Conservation (phyloP, 2,113 vertebrate species). For the Tragulus kanchil region DNA sequence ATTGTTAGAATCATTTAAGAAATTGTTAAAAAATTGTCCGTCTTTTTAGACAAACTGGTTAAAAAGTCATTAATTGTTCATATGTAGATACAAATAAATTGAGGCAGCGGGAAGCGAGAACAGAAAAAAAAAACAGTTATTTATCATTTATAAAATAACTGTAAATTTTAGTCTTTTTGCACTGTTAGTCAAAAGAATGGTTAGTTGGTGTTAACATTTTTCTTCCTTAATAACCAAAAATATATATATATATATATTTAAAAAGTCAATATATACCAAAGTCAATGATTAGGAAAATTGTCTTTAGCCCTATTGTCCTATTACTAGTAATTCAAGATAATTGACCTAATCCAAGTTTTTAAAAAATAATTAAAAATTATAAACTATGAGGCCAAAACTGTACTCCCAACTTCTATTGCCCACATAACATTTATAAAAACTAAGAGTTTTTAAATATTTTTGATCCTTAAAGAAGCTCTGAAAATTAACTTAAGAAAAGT, state of each 20-base stretch:
- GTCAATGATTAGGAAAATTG: background rate
- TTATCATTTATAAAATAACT: constrained; percentile 15
- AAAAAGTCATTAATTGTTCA: background rate
- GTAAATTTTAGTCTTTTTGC: background rate
- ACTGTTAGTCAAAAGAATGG: background rate
- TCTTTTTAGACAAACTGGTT: background rate
- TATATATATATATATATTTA: background rate
- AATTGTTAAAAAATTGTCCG: background rate
- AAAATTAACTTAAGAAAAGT: background rate
- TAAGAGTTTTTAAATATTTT: background rate
- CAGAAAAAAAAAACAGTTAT: background rate
- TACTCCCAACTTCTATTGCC: background rate
- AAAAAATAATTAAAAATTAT: constrained; percentile 1
- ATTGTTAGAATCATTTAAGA: background rate
- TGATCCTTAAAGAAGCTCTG: background rate
- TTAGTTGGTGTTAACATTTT: background rate
- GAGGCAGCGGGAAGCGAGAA: fast-evolving
- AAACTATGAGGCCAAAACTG: background rate
- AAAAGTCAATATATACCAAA: background rate
- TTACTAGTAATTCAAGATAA: constrained; percentile 5
- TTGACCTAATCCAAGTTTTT: background rate
- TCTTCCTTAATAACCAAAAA: background rate
- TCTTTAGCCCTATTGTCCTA: background rate
- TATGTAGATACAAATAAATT: background rate
- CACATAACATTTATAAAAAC: background rate